Percentiles rank a stretch among this genome's conserved stretches.
phyloP scores from a whole-genome alignment of 2,113 vertebrate species.

The Setophaga coronata region DNA sequence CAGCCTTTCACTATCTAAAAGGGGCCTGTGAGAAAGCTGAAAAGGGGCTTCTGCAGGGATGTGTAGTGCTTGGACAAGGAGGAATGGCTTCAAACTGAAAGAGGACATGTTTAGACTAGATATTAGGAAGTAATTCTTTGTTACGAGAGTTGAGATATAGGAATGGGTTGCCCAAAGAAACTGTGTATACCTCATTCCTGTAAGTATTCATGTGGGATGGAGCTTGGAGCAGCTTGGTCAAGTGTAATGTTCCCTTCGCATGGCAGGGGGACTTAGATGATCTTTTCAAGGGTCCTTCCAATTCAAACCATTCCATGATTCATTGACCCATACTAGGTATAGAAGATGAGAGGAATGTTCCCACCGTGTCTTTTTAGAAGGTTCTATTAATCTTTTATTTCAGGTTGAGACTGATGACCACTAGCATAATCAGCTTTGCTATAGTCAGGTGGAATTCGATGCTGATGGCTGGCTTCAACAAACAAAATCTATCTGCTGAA shows the following conservation, averaged over 20 bases:
- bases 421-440: not conserved
- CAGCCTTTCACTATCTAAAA: not conserved
- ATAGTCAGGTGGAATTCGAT: not conserved
- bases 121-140: not conserved
- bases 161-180: not conserved
- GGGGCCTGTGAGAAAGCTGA: not conserved
- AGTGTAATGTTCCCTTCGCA: not conserved
- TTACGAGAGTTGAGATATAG: not conserved
- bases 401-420: not conserved
- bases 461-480: not conserved
- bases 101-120: not conserved
- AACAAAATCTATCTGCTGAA: not conserved
- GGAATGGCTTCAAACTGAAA: not conserved
- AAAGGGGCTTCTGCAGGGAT: not conserved
- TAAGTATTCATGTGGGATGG: not conserved
- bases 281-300: not conserved
- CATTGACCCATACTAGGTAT: not conserved
- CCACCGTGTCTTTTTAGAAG: not conserved
- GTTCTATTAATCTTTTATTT: not conserved
- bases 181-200: not conserved
- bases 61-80: not conserved
- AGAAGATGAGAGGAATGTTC: not conserved
- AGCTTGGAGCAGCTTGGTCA: not conserved
- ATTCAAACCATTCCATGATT: not conserved
- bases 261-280: not conserved